Conservation (phyloP, 1,140 invertebrate species). For the Zophobas atratus region DNA sequence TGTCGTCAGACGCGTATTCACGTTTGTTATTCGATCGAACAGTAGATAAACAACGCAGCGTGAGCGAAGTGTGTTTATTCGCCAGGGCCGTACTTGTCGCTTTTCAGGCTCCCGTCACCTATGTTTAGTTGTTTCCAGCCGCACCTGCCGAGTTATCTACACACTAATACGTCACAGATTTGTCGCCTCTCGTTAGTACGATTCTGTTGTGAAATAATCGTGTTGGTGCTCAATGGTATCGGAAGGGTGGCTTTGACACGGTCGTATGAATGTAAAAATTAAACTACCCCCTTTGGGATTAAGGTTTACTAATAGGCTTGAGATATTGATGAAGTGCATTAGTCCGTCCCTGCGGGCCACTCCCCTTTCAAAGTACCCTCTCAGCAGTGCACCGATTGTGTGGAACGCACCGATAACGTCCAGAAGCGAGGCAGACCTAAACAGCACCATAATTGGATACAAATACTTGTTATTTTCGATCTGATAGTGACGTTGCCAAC, state of each 20-base stretch:
- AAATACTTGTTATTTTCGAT: constrained; percentile 50
- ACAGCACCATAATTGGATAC: constrained; percentile 48
- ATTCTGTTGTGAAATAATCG: too few species aligned
- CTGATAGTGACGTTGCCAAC: constrained; percentile 38
- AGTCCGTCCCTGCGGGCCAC: constrained; percentile 35
- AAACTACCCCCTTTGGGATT: constrained; percentile 37
- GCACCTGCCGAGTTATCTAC: too few species aligned
- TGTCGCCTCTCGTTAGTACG: too few species aligned
- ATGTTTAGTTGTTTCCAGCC: too few species aligned
- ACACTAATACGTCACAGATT: too few species aligned
- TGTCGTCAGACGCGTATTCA: constrained; percentile 45
- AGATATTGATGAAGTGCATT: constrained; percentile 46
- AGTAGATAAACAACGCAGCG: constrained; percentile 47
- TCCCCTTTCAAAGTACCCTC: constrained; percentile 46
- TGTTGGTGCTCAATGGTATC: not conserved
- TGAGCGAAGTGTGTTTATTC: constrained; percentile 45
- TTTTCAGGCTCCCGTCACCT: not conserved
- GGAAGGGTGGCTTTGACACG: constrained; percentile 7
- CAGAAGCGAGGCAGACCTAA: constrained; percentile 46
- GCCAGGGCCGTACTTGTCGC: constrained; percentile 26
- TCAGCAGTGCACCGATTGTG: constrained; percentile 42
- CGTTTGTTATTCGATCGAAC: constrained; percentile 46
- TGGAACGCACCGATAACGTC: constrained; percentile 47
- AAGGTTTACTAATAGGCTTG: constrained; percentile 32
- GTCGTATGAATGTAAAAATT: constrained; percentile 11